Conservation (phyloP, 2,113 vertebrate species). For the Phylloscopus trochilus region DNA sequence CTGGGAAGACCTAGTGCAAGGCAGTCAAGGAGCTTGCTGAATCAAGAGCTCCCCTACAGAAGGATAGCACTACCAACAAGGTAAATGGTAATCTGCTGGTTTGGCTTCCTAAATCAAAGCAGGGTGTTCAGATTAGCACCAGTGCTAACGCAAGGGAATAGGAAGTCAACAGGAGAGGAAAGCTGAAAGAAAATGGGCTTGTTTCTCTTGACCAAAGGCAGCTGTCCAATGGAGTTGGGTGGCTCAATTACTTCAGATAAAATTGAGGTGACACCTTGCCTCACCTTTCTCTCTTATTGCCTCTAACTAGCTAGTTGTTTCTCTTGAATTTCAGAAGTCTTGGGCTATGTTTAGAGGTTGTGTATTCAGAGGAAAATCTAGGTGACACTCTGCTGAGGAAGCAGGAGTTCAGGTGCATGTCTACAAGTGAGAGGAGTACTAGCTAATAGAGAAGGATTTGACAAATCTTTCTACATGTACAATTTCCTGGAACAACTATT, state of each 20-base stretch:
- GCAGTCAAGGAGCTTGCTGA: background rate
- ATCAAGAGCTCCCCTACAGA: background rate
- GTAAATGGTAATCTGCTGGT: background rate
- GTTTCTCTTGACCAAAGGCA: background rate
- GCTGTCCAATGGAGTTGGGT: background rate
- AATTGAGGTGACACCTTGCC: background rate
- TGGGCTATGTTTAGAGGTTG: background rate
- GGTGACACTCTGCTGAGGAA: background rate
- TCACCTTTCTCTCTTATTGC: background rate
- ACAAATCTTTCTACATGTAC: background rate
- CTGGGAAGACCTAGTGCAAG: background rate
- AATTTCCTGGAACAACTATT: background rate
- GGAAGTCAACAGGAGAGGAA: background rate
- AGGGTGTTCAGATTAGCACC: background rate
- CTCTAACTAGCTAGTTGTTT: background rate
- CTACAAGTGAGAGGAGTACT: background rate
- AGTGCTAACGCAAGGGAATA: background rate
- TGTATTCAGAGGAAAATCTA: background rate
- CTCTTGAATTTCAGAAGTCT: background rate
- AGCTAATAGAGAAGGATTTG: background rate
- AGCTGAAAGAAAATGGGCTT: background rate
- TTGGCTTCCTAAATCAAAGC: background rate
- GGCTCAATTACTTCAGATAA: background rate
- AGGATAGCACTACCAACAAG: background rate
- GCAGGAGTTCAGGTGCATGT: background rate